These are phyloP conservation scores for Hydrotaea cyrtoneurina DNA, from an alignment of 2,888 invertebrate genomes.

Conservation along the genomic window DNA sequence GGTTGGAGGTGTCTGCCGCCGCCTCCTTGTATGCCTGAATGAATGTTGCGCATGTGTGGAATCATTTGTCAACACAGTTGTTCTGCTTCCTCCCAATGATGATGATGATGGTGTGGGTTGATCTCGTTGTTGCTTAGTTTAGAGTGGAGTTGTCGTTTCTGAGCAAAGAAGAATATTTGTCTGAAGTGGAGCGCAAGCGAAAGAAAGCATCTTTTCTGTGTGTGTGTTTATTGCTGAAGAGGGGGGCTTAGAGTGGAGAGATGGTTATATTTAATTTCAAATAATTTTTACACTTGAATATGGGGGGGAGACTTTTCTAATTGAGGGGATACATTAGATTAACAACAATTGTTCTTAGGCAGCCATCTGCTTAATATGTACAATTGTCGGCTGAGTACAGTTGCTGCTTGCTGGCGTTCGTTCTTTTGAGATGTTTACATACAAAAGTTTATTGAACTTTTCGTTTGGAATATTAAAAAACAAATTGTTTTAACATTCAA, in stretches of 20 bases:
- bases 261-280: slow-evolving; percentile 22
- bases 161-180: background rate
- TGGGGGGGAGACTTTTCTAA: background rate
- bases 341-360: background rate
- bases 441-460: slow-evolving; percentile 26
- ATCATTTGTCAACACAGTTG: slow-evolving; percentile 65
- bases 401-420: too few species aligned
- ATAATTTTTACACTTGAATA: background rate
- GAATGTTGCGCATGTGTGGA: slow-evolving; percentile 61
- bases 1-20: background rate
- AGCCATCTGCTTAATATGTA: slow-evolving; percentile 22
- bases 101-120: slow-evolving; percentile 53
- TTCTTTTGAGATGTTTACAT: too few species aligned
- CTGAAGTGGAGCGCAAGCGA: too few species aligned
- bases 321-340: slow-evolving; percentile 21
- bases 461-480: background rate
- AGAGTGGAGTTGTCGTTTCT: background rate
- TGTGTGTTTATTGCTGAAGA: background rate
- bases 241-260: background rate
- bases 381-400: background rate
- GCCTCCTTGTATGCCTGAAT: slow-evolving; percentile 4
- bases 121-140: background rate
- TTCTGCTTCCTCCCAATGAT: background rate
- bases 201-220: background rate
- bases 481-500: too few species aligned